Evolutionary conservation across 2,888 invertebrate genomes (phyloP).

Genomic region (Ctena decussata): DNA sequence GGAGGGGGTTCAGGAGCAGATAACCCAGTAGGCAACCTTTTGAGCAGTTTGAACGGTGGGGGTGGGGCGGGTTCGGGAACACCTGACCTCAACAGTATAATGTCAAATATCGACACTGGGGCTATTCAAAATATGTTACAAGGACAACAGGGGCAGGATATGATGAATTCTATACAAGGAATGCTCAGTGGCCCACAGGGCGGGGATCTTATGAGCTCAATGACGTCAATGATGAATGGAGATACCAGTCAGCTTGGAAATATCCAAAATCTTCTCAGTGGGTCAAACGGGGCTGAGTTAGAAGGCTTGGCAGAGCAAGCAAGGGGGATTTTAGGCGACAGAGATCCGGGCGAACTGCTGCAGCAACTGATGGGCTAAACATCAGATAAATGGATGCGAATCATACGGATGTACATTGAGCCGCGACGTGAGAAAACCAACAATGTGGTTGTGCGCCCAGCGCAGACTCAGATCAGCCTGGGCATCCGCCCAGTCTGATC

Average conservation of each 20-base stretch:
- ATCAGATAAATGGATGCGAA: neutral
- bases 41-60: conserved; percentile 21
- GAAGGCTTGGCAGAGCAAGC: conserved; percentile 52
- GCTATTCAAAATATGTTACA: conserved; percentile 38
- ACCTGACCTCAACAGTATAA: conserved; percentile 28
- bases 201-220: conserved; percentile 54
- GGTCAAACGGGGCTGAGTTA: conserved; percentile 31
- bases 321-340: conserved; percentile 36
- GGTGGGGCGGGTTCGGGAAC: conserved; percentile 9
- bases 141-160: conserved; percentile 41
- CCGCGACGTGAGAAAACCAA: too few species aligned
- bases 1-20: conserved; percentile 24
- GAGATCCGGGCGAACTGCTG: neutral
- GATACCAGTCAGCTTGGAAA: conserved; percentile 32
- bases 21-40: conserved; percentile 16
- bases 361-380: conserved; percentile 9
- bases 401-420: too few species aligned
- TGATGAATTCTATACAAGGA: conserved; percentile 48
- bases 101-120: conserved; percentile 50
- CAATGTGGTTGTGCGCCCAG: too few species aligned
- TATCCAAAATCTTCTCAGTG: conserved; percentile 33
- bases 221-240: conserved; percentile 54
- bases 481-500: too few species aligned
- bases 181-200: conserved; percentile 48
- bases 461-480: too few species aligned